Evolutionary conservation across 2,113 vertebrate genomes (phyloP).

Genomic region (Lepus timidus): DNA sequence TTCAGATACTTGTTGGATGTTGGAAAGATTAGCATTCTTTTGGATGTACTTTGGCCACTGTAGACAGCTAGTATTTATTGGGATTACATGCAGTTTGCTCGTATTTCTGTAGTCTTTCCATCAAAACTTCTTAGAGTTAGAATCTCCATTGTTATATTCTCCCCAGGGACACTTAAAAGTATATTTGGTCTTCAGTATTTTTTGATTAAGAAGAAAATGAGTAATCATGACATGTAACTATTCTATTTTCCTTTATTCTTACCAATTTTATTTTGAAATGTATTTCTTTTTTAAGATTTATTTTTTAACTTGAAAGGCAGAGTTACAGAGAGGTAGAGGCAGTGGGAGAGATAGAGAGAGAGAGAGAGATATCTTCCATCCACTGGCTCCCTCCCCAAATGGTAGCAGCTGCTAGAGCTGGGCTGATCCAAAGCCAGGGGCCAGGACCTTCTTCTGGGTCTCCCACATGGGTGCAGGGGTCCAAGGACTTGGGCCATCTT

Average conservation of each 20-base stretch:
- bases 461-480: too few species aligned
- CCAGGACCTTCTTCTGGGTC: too few species aligned
- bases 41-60: background rate
- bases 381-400: too few species aligned
- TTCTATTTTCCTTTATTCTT: background rate
- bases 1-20: background rate
- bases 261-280: background rate
- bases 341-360: too few species aligned
- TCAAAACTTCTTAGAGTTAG: background rate
- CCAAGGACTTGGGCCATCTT: too few species aligned
- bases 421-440: too few species aligned
- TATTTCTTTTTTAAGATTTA: background rate
- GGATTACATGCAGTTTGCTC: background rate
- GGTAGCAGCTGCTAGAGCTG: too few species aligned
- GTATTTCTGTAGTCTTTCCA: background rate
- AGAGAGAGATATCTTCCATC: too few species aligned
- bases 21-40: background rate
- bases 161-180: background rate
- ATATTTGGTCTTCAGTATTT: constrained; percentile 6
- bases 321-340: too few species aligned
- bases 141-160: background rate
- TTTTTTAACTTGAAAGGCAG: too few species aligned
- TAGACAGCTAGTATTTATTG: background rate
- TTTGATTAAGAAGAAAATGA: background rate
- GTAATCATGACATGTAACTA: background rate